Percentiles rank a stretch among this genome's conserved stretches.
phyloP scores from a whole-genome alignment of 2,888 invertebrate genomes.

The Caenorhabditis parvicauda region DNA sequence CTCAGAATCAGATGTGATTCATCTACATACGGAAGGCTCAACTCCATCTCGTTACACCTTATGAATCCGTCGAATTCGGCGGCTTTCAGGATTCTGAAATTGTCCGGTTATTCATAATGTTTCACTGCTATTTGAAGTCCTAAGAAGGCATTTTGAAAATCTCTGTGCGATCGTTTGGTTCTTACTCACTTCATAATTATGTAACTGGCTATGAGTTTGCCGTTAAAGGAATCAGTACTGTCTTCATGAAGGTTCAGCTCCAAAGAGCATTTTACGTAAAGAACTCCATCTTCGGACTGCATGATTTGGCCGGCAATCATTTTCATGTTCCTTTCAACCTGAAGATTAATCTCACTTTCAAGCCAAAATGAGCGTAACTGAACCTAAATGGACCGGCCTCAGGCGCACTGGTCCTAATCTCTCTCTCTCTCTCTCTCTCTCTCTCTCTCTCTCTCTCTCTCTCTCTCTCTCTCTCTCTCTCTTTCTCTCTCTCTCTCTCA shows the following conservation, averaged over 20 bases:
- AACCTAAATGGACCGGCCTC: too few relatives aligned
- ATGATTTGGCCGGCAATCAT: constrained; percentile 32
- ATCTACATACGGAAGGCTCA: constrained; percentile 27
- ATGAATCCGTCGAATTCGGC: constrained; percentile 29
- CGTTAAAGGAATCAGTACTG: constrained; percentile 24
- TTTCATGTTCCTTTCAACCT: constrained; percentile 33
- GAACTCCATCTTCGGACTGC: constrained; percentile 34
- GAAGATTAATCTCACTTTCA: constrained; percentile 1
- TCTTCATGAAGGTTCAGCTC: constrained; percentile 28
- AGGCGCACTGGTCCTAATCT: too few relatives aligned
- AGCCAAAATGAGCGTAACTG: background rate
- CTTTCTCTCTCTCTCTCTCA: too few relatives aligned
- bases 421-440: too few relatives aligned
- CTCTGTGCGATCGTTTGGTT: too few relatives aligned
- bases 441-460: too few relatives aligned
- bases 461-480: too few relatives aligned
- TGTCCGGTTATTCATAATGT: too few relatives aligned
- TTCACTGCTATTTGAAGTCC: too few relatives aligned
- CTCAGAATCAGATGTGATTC: constrained; percentile 27
- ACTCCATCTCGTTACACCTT: constrained; percentile 38
- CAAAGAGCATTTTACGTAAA: constrained; percentile 39
- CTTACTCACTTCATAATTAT: constrained; percentile 6
- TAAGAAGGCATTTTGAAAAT: too few relatives aligned
- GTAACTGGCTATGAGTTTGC: constrained; percentile 30
- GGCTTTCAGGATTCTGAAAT: constrained; percentile 18